Base-by-base conservation (phyloP, 1,140 invertebrate genomes). In the Cotesia typhae region DNA sequence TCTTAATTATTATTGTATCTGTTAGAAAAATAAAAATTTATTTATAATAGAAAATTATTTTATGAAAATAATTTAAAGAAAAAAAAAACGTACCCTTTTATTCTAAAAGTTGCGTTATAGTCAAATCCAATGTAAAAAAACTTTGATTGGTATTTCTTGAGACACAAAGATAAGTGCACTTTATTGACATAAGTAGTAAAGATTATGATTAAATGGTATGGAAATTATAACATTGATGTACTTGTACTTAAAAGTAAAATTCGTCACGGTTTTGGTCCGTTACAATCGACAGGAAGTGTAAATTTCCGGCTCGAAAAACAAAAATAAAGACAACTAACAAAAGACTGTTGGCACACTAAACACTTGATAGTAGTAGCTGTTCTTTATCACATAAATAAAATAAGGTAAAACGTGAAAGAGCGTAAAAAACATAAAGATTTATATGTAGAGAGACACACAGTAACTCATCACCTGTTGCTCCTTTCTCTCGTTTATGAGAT, bases 391-490 rank as follows among this genome's bases (percentile, higher is more conserved):
- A 28, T 3, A n/a, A 51, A 65, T 20, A 65, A 65, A 17, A 38
- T 65, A 65, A 36, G 41, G 41, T 47, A 37, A 37, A 37, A 12
- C 28, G 20, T 51, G 28, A 35, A 36, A 35, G 12, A 55, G 20
- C 37, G 57, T 12, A 12, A 10, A 67, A 36, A 67, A 66, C 64
- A 66, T 53, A 28, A 47, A 47, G 10, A 10, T 47, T 47, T 2
- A 47, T 47, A 41, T 7, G 41, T 47, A 47, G 41, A 47, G 66
- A 67, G 52, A 53, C 37, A 47, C 37, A 51, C 36, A 7, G 41
- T 9, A 37, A n/a, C 28, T n/a, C 66, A 67, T 67, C 66, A 67
- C 66, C 66, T 67, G 66, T 67, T 67, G 66, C 66, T 12, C 20
- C 12, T 35, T 51, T 52, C 47, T 37, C 17, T 61, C 20, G 3